These are phyloP conservation scores for Drosophila sordidapex DNA, from an alignment of 2,888 invertebrate genomes.

Conservation along the genomic window DNA sequence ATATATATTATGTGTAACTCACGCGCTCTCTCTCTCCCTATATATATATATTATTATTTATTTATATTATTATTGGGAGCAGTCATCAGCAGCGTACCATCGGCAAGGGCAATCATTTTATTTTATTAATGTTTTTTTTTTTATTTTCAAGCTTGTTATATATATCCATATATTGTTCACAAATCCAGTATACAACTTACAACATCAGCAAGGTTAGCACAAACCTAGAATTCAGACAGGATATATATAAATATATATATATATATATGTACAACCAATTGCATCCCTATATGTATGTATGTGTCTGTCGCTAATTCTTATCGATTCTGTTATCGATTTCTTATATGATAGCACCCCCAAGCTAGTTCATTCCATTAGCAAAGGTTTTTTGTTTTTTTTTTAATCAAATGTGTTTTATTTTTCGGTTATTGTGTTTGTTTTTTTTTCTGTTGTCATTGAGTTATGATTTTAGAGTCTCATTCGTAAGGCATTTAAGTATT, in stretches of 20 bases:
- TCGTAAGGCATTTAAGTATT: conserved; percentile 49
- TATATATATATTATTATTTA: not conserved
- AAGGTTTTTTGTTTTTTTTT: conserved; percentile 37
- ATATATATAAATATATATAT: not conserved
- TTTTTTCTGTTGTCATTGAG: conserved; percentile 41
- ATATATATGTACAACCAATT: conserved; percentile 8
- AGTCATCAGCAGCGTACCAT: no score
- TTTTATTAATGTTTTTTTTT: no score
- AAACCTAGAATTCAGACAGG: no score
- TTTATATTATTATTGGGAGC: no score
- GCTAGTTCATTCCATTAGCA: conserved; percentile 76
- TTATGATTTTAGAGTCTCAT: conserved; percentile 29
- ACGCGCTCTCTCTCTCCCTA: conserved; percentile 24
- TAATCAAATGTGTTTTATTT: not conserved
- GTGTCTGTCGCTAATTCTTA: conserved; percentile 14
- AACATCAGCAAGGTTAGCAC: no score
- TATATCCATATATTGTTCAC: no score
- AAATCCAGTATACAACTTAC: no score
- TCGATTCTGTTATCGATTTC: not conserved
- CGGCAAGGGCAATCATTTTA: no score
- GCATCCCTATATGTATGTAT: conserved; percentile 38
- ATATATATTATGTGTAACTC: conserved; percentile 26
- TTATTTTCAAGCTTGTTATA: no score
- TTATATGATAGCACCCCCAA: conserved; percentile 34
- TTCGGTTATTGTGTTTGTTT: conserved; percentile 28